Conservation (phyloP, 2,888 invertebrate species). For the Liopterus haemorrhoidalis region DNA sequence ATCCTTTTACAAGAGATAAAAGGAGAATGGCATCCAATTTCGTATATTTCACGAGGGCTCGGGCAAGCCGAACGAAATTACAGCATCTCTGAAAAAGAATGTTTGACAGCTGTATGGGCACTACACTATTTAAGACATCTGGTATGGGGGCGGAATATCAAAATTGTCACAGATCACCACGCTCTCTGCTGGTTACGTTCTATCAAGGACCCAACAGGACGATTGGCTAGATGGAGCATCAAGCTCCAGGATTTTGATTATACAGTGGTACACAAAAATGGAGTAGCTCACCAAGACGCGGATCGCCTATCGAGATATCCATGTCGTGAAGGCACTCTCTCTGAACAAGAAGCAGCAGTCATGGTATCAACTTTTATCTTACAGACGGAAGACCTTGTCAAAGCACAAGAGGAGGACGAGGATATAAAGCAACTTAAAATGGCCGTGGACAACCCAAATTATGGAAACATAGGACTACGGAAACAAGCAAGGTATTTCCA, state of each 20-base stretch:
- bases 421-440: slow-evolving; percentile 14
- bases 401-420: slow-evolving; percentile 21
- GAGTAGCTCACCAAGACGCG: slow-evolving; percentile 19
- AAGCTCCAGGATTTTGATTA: slow-evolving; percentile 20
- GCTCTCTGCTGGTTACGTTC: slow-evolving; percentile 20
- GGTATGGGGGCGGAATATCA: slow-evolving; percentile 8
- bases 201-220: slow-evolving; percentile 18
- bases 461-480: slow-evolving; percentile 18
- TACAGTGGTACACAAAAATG: slow-evolving; percentile 17
- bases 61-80: slow-evolving; percentile 20
- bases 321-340: too few relatives aligned
- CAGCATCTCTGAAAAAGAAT: slow-evolving; percentile 19
- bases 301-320: too few relatives aligned
- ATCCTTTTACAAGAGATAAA: too few relatives aligned
- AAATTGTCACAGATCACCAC: slow-evolving; percentile 21
- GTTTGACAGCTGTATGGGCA: slow-evolving; percentile 29
- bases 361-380: too few relatives aligned
- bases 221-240: slow-evolving; percentile 17
- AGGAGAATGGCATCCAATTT: slow-evolving; percentile 7
- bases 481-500: too few relatives aligned
- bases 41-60: slow-evolving; percentile 3
- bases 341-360: too few relatives aligned
- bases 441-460: slow-evolving; percentile 14
- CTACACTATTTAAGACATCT: slow-evolving; percentile 11
- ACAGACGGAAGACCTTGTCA: slow-evolving; percentile 18